Percentiles rank a stretch among this genome's conserved stretches.
Evolutionary conservation across 2,797 vertebrate species (phyloP).

Genomic region (Tragelaphus oryx): DNA sequence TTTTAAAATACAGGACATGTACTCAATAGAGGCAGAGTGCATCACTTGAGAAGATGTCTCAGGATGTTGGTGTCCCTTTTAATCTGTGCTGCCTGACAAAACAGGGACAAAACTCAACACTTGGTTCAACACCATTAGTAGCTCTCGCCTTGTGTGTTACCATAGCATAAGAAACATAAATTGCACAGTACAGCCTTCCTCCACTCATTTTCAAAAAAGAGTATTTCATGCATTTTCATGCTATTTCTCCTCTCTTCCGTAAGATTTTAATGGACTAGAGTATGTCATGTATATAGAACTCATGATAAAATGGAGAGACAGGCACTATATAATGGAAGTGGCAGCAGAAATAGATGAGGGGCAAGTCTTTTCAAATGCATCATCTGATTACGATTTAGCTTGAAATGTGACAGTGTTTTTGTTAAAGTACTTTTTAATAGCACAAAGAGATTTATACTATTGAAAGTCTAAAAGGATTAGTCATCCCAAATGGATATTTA

Average conservation of each 20-base stretch:
- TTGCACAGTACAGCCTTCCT: background rate
- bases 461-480: conserved; percentile 2
- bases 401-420: conserved; percentile 39
- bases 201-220: conserved; percentile 29
- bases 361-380: conserved; percentile 14
- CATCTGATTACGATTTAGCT: conserved; percentile 25
- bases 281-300: background rate
- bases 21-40: background rate
- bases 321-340: background rate
- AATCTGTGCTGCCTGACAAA: conserved; percentile 42
- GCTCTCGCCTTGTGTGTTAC: background rate
- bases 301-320: background rate
- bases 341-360: background rate
- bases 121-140: conserved; percentile 38
- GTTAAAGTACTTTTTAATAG: conserved; percentile 37
- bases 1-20: conserved; percentile 47
- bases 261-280: conserved; percentile 56
- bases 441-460: conserved; percentile 7
- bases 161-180: conserved; percentile 31
- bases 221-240: conserved; percentile 37
- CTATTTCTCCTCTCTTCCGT: conserved; percentile 30
- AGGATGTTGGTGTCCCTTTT: conserved; percentile 25
- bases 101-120: background rate
- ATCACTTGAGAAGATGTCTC: background rate
- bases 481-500: conserved; percentile 29